Base-by-base conservation (phyloP, 2,113 vertebrate genomes). In the Anguilla rostrata region DNA sequence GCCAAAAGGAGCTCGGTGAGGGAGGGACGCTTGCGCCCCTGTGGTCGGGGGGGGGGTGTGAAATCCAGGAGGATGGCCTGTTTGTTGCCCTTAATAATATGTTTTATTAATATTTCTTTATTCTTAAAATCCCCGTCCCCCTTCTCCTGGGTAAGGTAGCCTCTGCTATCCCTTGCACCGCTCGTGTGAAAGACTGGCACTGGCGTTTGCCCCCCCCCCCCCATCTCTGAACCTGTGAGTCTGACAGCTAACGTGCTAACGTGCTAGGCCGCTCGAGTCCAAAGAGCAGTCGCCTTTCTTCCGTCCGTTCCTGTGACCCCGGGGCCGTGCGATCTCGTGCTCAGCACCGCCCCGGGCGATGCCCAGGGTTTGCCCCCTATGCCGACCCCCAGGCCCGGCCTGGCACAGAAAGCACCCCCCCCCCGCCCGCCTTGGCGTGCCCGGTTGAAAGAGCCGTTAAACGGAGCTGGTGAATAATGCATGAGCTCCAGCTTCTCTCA, bases 381-480 rank as follows among this genome's bases (percentile, higher is more conserved):
- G 29, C 60, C 60, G 60, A 66, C 22, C 60, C 60, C 60, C 18
- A 66, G 18, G 26, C 22, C 53, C 18, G 2, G 22, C 60, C 60
- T 26, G 22, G 60, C 60, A 22, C 71, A 66, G 60, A 3, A 8
- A 20, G 22, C 18, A 0, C 60, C 3, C 4, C 26, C 60, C 16
- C 60, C 20, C 60, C 2, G 22, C 11, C 60, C 20, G 22, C 2
- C 60, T 2, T 5, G 49, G 6, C 49, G n/a, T 46, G 43, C 43
- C 8, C 3, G 43, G 43, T 8, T 20, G 60, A 66, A 66, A 66
- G 60, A 66, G 22, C 60, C 8, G 22, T 66, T 66, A 75, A 34
- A 75, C 6, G 26, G 71, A 6, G 43, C 86, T 56, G 15, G 29
- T 86, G 86, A 89, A 91, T 84, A 90, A 90, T 86, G 85, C 78